Conservation (phyloP, 2,888 invertebrate species). For the Eudemis profundana region DNA sequence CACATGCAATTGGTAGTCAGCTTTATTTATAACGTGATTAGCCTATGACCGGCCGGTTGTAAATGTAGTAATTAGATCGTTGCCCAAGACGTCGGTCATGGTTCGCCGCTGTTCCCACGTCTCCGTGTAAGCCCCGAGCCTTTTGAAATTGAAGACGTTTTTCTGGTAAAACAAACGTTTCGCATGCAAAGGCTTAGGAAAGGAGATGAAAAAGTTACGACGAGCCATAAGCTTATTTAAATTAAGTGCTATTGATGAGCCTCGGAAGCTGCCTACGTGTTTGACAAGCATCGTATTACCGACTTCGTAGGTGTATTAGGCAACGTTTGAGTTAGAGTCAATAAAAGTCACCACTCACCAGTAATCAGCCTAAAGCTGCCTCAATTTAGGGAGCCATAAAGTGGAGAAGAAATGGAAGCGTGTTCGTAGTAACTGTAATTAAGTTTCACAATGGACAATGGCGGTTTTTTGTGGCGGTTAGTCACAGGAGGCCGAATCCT, state of each 20-base stretch:
- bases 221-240: conserved; percentile 7
- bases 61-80: conserved; percentile 72
- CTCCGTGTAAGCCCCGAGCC: conserved; percentile 43
- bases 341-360: conserved; percentile 49
- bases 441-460: conserved; percentile 63
- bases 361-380: conserved; percentile 46
- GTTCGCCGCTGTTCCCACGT: conserved; percentile 63
- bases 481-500: conserved; percentile 73
- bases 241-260: conserved; percentile 1
- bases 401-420: conserved; percentile 29
- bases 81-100: conserved; percentile 65
- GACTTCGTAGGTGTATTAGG: conserved; percentile 24
- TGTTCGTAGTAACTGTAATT: conserved; percentile 37
- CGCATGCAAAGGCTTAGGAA: conserved; percentile 21
- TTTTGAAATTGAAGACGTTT: conserved; percentile 39
- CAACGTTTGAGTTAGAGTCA: conserved; percentile 39
- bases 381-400: conserved; percentile 39
- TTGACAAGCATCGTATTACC: conserved; percentile 12
- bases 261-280: conserved; percentile 19
- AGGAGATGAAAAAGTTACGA: conserved; percentile 9
- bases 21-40: conserved; percentile 50
- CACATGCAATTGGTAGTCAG: conserved; percentile 34
- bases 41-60: conserved; percentile 69
- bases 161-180: conserved; percentile 23
- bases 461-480: conserved; percentile 67